Evolutionary conservation across 2,113 vertebrate genomes (phyloP).

Genomic region (Neotoma lepida): DNA sequence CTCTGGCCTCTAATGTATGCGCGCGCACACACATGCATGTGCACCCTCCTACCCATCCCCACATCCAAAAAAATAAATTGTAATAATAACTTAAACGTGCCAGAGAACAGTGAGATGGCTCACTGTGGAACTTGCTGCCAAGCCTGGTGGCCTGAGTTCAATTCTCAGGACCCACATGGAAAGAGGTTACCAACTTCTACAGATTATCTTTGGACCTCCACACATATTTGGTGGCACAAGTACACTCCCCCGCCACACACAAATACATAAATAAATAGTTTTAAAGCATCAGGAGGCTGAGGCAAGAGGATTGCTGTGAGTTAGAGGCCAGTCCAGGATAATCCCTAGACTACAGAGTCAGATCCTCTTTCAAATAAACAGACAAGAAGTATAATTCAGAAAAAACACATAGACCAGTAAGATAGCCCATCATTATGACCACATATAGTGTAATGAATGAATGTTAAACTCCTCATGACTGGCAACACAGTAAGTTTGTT

Average conservation of each 20-base stretch:
- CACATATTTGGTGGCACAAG: background rate
- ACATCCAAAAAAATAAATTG: background rate
- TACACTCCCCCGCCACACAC: no score
- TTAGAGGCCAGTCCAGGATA: background rate
- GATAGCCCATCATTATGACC: background rate
- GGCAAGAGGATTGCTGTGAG: background rate
- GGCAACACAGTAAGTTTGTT: background rate
- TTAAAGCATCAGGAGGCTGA: background rate
- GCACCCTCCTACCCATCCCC: background rate
- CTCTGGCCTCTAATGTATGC: background rate
- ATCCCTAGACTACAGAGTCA: background rate
- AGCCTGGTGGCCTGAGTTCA: background rate
- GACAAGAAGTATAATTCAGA: background rate
- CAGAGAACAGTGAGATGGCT: background rate
- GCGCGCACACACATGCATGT: background rate
- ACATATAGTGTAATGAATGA: background rate
- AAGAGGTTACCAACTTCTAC: background rate
- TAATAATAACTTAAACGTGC: background rate
- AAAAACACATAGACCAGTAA: background rate
- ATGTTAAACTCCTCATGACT: background rate
- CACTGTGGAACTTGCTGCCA: background rate
- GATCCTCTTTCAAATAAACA: background rate
- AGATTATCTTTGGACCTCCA: background rate
- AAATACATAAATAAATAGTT: background rate
- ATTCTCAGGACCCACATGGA: background rate